Evolutionary conservation across 2,113 vertebrate species (phyloP).

Genomic region (Porphyrio hochstetteri): DNA sequence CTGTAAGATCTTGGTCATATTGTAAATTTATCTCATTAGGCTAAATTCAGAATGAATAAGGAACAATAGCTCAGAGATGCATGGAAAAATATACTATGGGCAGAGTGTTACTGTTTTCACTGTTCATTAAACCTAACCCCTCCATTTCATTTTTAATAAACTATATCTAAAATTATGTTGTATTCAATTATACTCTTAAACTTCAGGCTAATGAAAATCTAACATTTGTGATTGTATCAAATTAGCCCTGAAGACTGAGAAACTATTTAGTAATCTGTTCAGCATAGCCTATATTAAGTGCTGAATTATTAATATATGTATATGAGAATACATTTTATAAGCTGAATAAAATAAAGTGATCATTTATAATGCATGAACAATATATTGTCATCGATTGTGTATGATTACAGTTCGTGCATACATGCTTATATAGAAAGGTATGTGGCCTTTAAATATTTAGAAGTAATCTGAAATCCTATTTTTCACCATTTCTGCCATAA

Average conservation of each 20-base stretch:
- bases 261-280: not conserved
- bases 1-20: not conserved
- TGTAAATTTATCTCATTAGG: not conserved
- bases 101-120: not conserved
- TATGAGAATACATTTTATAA: not conserved
- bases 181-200: slow-evolving; percentile 16
- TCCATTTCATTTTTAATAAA: not conserved
- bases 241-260: not conserved
- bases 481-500: not conserved
- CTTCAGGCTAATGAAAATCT: not conserved
- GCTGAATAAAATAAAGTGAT: not conserved
- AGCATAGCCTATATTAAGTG: not conserved
- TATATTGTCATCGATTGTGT: not conserved
- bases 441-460: not conserved
- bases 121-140: not conserved
- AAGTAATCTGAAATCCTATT: not conserved
- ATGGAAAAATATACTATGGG: not conserved
- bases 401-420: not conserved
- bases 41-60: not conserved
- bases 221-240: not conserved
- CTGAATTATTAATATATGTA: not conserved
- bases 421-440: not conserved
- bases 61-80: not conserved
- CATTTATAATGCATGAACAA: not conserved
- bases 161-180: not conserved